Conservation (phyloP, 2,113 vertebrate genomes). For the Xenopus tropicalis region DNA sequence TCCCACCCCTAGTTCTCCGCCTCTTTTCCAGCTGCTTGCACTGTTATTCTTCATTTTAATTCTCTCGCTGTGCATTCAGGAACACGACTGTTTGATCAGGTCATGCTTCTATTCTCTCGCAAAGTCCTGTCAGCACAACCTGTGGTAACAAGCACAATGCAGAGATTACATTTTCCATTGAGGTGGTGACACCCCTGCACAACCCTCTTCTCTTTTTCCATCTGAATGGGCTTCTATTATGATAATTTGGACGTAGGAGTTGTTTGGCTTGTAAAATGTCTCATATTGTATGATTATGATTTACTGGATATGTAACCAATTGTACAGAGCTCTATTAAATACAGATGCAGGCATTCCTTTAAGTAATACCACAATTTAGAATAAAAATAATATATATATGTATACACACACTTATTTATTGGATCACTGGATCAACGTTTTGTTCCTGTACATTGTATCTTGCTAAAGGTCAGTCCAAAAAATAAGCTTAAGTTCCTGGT, state of each 20-base stretch:
- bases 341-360: no score
- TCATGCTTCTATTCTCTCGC: constrained; percentile 45
- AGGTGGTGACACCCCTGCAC: constrained; percentile 11
- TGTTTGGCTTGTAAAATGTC: background rate
- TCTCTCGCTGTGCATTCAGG: constrained; percentile 30
- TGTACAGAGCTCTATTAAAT: background rate
- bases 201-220: constrained; percentile 20
- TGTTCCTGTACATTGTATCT: no score
- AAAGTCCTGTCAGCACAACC: constrained; percentile 31
- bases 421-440: no score
- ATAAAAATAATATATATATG: no score
- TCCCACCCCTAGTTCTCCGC: constrained; percentile 6
- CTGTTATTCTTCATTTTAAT: constrained; percentile 47
- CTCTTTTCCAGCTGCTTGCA: constrained; percentile 44
- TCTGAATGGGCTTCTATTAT: background rate
- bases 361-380: no score
- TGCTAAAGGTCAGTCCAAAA: no score
- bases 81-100: constrained; percentile 52
- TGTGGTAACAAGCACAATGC: background rate
- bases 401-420: no score
- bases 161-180: constrained; percentile 38
- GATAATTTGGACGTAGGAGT: background rate
- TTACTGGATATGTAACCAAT: background rate
- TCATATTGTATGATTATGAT: background rate
- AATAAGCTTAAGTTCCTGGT: no score